Evolutionary conservation across 1,140 invertebrate genomes (phyloP), one percentile per base, ranked within the genome.

Genomic region (Mya arenaria): DNA sequence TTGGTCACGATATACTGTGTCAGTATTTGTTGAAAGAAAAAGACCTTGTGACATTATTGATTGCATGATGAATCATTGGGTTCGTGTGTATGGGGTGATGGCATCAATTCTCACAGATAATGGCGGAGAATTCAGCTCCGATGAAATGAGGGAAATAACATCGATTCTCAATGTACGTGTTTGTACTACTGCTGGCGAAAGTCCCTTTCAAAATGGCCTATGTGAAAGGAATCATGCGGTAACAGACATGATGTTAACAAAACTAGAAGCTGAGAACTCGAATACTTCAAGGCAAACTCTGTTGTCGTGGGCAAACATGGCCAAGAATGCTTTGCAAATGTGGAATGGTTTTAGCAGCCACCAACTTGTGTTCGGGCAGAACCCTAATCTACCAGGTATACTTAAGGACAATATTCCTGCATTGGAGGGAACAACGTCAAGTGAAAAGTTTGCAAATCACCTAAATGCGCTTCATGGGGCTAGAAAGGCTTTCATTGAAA

Each of bases 311-410:
- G 84, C 82, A 36, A 86, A 84, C 60, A 84, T 85, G 79, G 83
- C 83, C 34, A 65, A 44, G 28, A 85, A 85, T 63, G 82, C 68
- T n/a, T 32, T 83, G 19, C 80, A 86, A 77, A 86, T 86, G 83
- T 80, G 44, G 58, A 81, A 85, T 83, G 85, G 85, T 41, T 86
- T 80, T 52, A 83, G 83, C 71, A 86, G 85, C 41, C 63, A 85
- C 41, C 85, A 86, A 28, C 44, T 83, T 36, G 83, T 86, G 10
- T 84, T 85, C 73, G 82, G 85, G 28, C 58, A 82, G 52, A 71
- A 77, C 56, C 73, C 73, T 30, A 82, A 77, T 30, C 25, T 83
- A 23, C 81, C 73, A 17, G 73, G 72, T 25, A 68, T 84, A 3
- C 62, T 84, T 58, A 72, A 66, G 13, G 77, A 81, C 3, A 63